A percentile compares a stretch with the other conserved stretches of the same genome.
Conservation (phyloP, 2,113 vertebrate genomes). For the Furnarius figulus region DNA sequence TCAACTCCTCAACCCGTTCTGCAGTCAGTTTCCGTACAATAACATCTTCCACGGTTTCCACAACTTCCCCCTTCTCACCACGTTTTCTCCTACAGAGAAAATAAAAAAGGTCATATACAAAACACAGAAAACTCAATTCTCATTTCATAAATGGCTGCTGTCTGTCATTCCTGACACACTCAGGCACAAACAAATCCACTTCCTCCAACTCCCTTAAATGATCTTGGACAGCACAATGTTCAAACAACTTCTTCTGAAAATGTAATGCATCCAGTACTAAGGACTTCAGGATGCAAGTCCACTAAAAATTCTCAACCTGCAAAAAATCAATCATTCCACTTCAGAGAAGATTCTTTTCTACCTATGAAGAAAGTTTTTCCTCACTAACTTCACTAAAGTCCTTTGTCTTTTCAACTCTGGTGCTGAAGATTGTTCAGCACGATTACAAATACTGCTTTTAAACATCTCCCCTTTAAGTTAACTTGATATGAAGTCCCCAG, state of each 20-base stretch:
- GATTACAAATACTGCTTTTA: background rate
- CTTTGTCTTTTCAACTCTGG: background rate
- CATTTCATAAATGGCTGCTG: background rate
- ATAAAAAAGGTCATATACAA: background rate
- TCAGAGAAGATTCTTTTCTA: background rate
- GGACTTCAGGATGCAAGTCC: background rate
- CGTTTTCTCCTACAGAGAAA: conserved; percentile 86
- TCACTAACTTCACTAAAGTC: background rate
- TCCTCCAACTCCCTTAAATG: background rate
- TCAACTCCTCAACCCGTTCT: conserved; percentile 95
- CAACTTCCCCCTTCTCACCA: conserved; percentile 97
- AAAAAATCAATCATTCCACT: background rate
- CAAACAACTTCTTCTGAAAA: background rate
- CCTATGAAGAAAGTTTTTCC: background rate
- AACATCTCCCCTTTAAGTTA: background rate
- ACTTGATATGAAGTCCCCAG: background rate
- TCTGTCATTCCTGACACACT: background rate
- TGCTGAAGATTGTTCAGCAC: background rate
- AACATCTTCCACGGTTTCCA: conserved; percentile 98
- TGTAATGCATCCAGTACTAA: background rate
- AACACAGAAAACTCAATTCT: background rate
- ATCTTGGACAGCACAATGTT: background rate
- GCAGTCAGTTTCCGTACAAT: conserved; percentile 94
- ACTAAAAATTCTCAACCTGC: background rate
- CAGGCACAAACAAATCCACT: background rate